Evolutionary conservation across 2,888 invertebrate genomes (phyloP).

Genomic region (Copidosoma aretas): DNA sequence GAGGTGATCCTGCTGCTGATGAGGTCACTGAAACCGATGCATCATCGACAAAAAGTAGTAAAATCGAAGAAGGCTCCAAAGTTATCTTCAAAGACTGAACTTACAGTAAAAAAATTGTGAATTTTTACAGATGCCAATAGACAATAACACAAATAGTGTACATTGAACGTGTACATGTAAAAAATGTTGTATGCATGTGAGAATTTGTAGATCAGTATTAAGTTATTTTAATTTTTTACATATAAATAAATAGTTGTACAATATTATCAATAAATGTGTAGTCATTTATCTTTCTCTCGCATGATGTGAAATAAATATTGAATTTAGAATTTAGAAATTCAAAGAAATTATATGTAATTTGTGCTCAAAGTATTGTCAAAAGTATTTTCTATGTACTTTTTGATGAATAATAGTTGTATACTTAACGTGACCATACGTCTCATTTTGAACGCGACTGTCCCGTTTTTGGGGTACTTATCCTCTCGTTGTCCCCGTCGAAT

Average conservation of each 20-base stretch:
- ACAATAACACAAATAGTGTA: not conserved
- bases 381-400: no score
- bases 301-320: no score
- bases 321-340: no score
- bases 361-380: no score
- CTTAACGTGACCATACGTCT: no score
- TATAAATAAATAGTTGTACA: constrained; percentile 16
- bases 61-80: not conserved
- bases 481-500: no score
- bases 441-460: no score
- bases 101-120: not conserved
- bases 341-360: no score
- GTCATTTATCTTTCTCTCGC: no score
- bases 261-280: not conserved
- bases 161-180: not conserved
- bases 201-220: constrained; percentile 24
- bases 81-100: constrained; percentile 20
- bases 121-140: not conserved
- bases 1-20: constrained; percentile 3
- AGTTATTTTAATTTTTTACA: constrained; percentile 14
- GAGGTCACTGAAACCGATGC: constrained; percentile 12
- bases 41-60: not conserved
- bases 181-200: not conserved
- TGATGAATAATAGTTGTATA: no score
- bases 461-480: no score